Evolutionary conservation across 2,113 vertebrate genomes (phyloP), one percentile per base, ranked within the genome.

Genomic region (Arothron firmamentum): DNA sequence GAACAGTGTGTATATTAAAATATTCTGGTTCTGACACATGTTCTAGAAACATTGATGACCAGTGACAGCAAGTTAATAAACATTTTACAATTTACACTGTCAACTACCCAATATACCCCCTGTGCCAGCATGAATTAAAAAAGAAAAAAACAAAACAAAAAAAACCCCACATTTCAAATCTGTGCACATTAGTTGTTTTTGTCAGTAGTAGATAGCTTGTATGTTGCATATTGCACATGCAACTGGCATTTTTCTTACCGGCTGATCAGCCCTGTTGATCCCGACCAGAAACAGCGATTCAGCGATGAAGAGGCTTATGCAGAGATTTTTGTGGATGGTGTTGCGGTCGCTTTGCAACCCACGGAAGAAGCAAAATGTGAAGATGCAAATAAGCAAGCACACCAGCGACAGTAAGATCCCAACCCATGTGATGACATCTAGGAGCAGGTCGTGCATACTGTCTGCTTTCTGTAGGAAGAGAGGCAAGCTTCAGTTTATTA

Each of bases 311-410:
- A 99, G 93, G 78, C 95, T 98, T 85, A 99, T 94, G 83, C 97
- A 99, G 63, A 99, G 88, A 77, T 99, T 99, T 88, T 99, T 99
- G 86, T 99, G 97, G 84, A 99, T 98, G 0, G 97, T 99, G 85
- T 99, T 99, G 52, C 97, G 93, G 72, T 99, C 97, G 0, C 96
- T 98, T 84, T 98, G 97, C 70, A 99, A 94, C 12, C 96, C 97
- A 1, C 95, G 94, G 88, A 99, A 99, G 90, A 98, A 99, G 91
- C 97, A 98, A 81, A 99, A 99, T 72, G 97, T 98, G 90, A 99
- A 99, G 92, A 99, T 98, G 92, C 96, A 98, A 81, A 99, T 97
- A 79, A 98, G 91, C 75, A 99, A 93, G 84, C 97, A 99, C 59
- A 97, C 95, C 63, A 99, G 94, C 0, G 96, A 98, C 46, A 99